phyloP scores from a whole-genome alignment of 2,797 vertebrate genomes.

The Chrosomus eos region DNA sequence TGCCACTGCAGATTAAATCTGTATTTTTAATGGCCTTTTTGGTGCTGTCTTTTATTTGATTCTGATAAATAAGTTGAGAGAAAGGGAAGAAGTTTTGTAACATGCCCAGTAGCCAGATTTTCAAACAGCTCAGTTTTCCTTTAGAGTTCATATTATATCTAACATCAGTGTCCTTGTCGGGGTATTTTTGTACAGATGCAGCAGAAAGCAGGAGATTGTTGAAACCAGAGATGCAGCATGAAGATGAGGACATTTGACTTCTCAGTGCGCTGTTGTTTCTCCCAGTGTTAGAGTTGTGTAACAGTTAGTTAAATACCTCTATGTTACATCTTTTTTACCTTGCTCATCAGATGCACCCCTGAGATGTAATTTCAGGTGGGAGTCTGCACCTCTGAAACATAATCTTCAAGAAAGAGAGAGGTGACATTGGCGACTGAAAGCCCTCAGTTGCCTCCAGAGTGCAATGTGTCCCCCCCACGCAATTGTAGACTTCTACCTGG shows the following conservation, averaged over 20 bases:
- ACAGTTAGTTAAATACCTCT: slow-evolving; percentile 39
- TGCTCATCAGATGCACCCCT: slow-evolving; percentile 46
- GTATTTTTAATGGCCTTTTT: background rate
- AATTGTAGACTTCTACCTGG: slow-evolving; percentile 1
- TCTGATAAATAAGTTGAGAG: background rate
- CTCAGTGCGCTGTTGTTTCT: slow-evolving; percentile 26
- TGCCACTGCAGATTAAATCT: background rate
- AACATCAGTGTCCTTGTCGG: slow-evolving; percentile 37
- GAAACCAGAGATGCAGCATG: slow-evolving; percentile 28
- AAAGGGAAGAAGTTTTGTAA: background rate
- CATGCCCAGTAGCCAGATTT: slow-evolving; percentile 15
- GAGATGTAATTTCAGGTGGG: slow-evolving; percentile 59
- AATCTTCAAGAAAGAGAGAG: slow-evolving; percentile 30
- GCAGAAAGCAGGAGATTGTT: slow-evolving; percentile 39
- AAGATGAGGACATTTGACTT: slow-evolving; percentile 25
- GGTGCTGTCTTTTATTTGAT: background rate
- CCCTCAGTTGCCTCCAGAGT: background rate
- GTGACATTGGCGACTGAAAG: slow-evolving; percentile 34
- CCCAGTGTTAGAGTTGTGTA: slow-evolving; percentile 19
- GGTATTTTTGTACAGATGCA: slow-evolving; percentile 37
- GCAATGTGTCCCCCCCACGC: background rate
- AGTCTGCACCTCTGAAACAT: slow-evolving; percentile 45
- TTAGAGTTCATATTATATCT: slow-evolving; percentile 37
- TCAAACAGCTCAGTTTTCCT: slow-evolving; percentile 20
- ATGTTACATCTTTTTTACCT: slow-evolving; percentile 27